Conservation (phyloP, 2,113 vertebrate species). For the Calidris pugnax region DNA sequence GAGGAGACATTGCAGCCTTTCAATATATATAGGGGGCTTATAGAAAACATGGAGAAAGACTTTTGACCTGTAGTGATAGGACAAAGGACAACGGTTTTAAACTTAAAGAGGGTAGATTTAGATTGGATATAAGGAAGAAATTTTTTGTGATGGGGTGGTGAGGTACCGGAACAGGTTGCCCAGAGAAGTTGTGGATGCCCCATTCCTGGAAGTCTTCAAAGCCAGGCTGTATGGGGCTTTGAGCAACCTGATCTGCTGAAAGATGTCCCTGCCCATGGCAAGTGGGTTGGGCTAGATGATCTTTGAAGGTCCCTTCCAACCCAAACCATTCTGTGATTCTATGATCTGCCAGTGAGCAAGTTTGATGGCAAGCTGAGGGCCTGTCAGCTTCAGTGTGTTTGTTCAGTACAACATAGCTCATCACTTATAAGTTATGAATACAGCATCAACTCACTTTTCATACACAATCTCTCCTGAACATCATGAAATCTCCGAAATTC, state of each 20-base stretch:
- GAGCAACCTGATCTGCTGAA: background rate
- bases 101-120: background rate
- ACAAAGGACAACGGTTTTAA: background rate
- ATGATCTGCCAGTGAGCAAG: background rate
- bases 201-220: background rate
- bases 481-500: background rate
- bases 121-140: background rate
- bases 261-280: background rate
- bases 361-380: background rate
- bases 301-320: background rate
- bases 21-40: background rate
- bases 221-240: background rate
- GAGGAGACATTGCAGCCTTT: fast-evolving
- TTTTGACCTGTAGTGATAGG: background rate
- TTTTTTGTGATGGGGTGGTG: background rate
- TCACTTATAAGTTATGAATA: background rate
- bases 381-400: background rate
- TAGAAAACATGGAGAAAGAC: background rate
- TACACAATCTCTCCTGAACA: background rate
- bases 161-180: background rate
- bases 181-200: fast-evolving
- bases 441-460: background rate
- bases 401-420: background rate
- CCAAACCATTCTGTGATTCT: background rate
- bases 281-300: background rate